Evolutionary conservation across 1,140 invertebrate genomes (phyloP), one percentile per base, ranked within the genome.

Genomic region (Camponotus pennsylvanicus): DNA sequence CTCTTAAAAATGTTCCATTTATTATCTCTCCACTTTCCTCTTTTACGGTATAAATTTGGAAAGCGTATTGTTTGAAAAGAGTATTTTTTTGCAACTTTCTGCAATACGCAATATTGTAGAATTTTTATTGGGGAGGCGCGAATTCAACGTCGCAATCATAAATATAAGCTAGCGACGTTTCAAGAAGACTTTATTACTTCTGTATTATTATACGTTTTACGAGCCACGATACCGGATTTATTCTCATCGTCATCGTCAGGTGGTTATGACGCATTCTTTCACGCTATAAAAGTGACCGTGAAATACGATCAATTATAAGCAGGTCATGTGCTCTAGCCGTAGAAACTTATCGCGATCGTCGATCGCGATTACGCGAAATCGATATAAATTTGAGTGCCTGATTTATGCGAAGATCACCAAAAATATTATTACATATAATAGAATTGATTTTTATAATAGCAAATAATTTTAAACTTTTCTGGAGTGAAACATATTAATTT

Each of bases 251-350:
- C 55, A 86, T 89, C 88, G 64, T 83, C 83, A 64, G 13, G 64
- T 67, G 83, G 57, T 87, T 87, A 76, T 49, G 61, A 79, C 77
- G 66, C 49, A 55, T 67, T 69, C 78, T 84, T 71, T 73, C 49
- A 32, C 71, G 69, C 75, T 75, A 70, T 80, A 88, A 89, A 86
- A 86, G 82, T 70, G 59, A 92, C 86, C 89, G 89, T 85, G 91
- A 85, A 87, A 86, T 84, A 70, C 91, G 88, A 91, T 89, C 92
- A 89, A 92, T 92, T 90, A 88, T 86, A 73, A 63, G 49, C 69
- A 73, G 73, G 45, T 69, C 87, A 73, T 52, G 27, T 27, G 75
- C 59, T 37, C 32, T 73, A 42, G 59, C 37, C 61, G 49, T n/a
- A 70, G 34, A 78, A 88, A 90, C 80, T 87, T 87, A 84, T 89